Percentiles rank a stretch among this genome's conserved stretches.
These are phyloP conservation scores for Drosophila serrata DNA, from an alignment of 1,140 invertebrate species.

Conservation along the genomic window DNA sequence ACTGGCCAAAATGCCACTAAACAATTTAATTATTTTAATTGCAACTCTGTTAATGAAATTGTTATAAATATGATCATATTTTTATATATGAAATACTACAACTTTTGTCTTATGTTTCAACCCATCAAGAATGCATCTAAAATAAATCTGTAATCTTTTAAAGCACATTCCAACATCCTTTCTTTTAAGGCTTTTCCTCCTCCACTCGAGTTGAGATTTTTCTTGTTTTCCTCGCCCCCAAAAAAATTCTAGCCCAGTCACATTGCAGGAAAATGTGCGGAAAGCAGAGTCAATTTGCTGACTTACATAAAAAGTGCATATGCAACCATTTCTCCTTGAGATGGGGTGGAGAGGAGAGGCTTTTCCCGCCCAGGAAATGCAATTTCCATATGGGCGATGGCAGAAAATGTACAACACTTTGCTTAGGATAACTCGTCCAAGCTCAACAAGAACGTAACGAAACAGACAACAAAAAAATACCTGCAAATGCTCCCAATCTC, in stretches of 20 bases:
- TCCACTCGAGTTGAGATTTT: neutral
- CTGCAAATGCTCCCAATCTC: constrained; percentile 64
- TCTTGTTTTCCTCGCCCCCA: neutral
- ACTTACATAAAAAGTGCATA: constrained; percentile 67
- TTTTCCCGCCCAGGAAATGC: constrained; percentile 24
- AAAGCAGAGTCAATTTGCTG: constrained; percentile 69
- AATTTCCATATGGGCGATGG: constrained; percentile 54
- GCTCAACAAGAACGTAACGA: constrained; percentile 5
- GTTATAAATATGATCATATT: too few species aligned
- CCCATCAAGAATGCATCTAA: neutral
- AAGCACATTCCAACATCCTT: neutral
- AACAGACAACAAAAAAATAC: constrained; percentile 20
- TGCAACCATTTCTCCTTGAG: constrained; percentile 15
- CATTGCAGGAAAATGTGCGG: constrained; percentile 64
- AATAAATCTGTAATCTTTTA: constrained; percentile 13
- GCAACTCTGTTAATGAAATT: too few species aligned
- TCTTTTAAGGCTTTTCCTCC: neutral
- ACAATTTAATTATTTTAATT: too few species aligned
- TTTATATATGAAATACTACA: too few species aligned
- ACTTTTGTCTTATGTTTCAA: too few species aligned
- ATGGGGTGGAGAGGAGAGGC: too few species aligned
- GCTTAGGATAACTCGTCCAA: constrained; percentile 17
- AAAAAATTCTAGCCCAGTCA: constrained; percentile 24
- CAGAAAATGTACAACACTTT: constrained; percentile 44
- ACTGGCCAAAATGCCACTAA: neutral